Evolutionary conservation across 2,797 vertebrate species (phyloP).

Genomic region (Tarsius wallacei): DNA sequence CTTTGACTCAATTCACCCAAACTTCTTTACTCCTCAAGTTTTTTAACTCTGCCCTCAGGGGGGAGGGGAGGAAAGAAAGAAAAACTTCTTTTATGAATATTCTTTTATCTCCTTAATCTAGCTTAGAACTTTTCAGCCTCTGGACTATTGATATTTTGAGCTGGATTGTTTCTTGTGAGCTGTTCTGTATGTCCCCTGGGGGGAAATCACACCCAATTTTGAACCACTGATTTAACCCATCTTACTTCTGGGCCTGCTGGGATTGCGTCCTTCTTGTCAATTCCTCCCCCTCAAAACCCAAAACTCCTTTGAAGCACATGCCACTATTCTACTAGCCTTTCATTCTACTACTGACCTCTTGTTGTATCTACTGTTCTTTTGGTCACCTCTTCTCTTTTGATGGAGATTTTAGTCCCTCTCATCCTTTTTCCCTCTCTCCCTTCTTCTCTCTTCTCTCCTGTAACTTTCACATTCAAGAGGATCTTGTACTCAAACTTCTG

Average conservation of each 20-base stretch:
- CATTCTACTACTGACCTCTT: neutral
- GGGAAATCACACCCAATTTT: neutral
- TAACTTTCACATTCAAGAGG: neutral
- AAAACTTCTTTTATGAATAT: neutral
- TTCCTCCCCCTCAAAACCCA: neutral
- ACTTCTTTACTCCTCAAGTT: neutral
- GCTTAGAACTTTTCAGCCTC: neutral
- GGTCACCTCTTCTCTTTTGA: neutral
- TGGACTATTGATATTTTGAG: neutral
- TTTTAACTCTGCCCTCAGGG: neutral
- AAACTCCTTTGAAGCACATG: neutral
- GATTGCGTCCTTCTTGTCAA: neutral
- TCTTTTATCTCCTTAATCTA: neutral
- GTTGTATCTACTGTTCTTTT: neutral
- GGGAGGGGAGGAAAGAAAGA: no score
- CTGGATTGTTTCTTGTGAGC: neutral
- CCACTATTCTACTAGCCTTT: neutral
- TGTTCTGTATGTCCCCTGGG: neutral
- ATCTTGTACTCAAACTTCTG: constrained; percentile 20
- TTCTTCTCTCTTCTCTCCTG: neutral
- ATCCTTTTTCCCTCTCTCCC: neutral
- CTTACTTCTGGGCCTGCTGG: neutral
- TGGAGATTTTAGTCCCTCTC: neutral
- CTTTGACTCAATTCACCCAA: neutral
- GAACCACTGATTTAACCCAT: neutral